phyloP scores from a whole-genome alignment of 2,113 vertebrate genomes.

The Antechinus stuartii region DNA sequence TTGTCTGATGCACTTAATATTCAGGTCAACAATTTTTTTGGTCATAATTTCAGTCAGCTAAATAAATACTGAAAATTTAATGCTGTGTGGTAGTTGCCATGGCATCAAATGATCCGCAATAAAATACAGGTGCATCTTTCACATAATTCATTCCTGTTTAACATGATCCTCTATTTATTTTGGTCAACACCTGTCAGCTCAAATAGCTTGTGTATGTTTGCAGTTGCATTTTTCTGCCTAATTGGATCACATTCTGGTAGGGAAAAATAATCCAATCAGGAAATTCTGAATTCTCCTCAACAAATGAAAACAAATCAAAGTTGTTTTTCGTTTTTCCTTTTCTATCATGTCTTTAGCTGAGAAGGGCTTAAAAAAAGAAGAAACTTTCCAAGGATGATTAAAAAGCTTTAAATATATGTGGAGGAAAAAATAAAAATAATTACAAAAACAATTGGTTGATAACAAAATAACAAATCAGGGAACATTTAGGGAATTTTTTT shows the following conservation, averaged over 20 bases:
- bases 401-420: too few species aligned
- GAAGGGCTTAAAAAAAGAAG: too few species aligned
- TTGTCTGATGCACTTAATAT: neutral
- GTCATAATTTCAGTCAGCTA: neutral
- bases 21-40: neutral
- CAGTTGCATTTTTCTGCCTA: neutral
- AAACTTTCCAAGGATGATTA: too few species aligned
- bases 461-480: too few species aligned
- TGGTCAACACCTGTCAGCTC: neutral
- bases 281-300: neutral
- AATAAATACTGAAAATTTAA: constrained; percentile 18
- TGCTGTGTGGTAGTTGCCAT: neutral
- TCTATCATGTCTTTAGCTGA: too few species aligned
- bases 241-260: neutral
- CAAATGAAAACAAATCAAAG: constrained; percentile 1
- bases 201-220: neutral
- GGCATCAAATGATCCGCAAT: neutral
- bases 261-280: neutral
- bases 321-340: neutral
- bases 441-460: too few species aligned
- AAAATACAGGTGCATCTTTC: neutral
- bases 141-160: neutral
- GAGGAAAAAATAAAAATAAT: too few species aligned
- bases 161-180: neutral
- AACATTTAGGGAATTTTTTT: neutral